These are phyloP conservation scores for Bellardia bayeri DNA, from an alignment of 2,888 invertebrate species.

Conservation along the genomic window DNA sequence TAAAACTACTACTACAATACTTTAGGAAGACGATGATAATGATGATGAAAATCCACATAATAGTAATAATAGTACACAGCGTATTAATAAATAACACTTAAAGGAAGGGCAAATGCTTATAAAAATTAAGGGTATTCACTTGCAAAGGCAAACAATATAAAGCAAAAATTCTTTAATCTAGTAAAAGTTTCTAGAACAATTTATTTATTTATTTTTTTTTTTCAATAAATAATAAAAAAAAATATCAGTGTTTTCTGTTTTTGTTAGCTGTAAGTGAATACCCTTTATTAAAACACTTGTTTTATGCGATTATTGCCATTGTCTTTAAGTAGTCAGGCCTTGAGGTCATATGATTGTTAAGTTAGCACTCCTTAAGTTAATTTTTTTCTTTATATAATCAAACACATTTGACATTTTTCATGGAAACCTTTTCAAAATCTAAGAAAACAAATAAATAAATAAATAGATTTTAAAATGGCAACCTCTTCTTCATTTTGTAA, in stretches of 20 bases:
- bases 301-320: constrained; percentile 2
- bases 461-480: background rate
- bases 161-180: background rate
- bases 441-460: background rate
- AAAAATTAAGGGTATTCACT: background rate
- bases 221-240: background rate
- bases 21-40: constrained; percentile 12
- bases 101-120: constrained; percentile 35
- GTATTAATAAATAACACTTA: constrained; percentile 25
- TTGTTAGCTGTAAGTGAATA: background rate
- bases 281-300: constrained; percentile 9
- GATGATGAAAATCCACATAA: constrained; percentile 21
- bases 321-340: background rate
- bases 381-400: constrained; percentile 31
- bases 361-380: constrained; percentile 49
- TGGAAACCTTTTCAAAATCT: constrained; percentile 7
- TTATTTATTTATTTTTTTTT: too few species aligned
- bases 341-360: constrained; percentile 44
- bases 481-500: constrained; percentile 44
- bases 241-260: background rate
- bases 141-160: background rate
- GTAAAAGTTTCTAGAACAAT: background rate
- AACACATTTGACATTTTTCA: constrained; percentile 53
- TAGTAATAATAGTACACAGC: background rate
- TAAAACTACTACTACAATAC: constrained; percentile 13